Evolutionary conservation across 2,888 invertebrate genomes (phyloP).

Genomic region (Coelopa pilipes): DNA sequence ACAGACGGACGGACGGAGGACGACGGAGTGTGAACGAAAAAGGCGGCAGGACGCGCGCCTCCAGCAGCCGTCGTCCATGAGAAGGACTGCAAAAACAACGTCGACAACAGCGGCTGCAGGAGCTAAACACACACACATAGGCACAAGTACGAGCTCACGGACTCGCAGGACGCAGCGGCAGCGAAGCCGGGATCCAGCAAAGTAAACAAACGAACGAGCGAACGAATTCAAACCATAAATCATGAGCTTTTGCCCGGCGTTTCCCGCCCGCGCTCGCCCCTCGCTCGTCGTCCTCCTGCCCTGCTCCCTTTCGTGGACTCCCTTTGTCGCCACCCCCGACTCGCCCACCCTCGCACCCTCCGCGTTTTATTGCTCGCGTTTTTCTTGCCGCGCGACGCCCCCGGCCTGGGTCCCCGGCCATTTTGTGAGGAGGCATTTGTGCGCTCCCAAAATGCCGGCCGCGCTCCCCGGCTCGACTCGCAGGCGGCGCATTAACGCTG

Average conservation of each 20-base stretch:
- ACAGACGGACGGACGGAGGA: too few relatives aligned
- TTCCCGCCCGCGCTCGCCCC: conserved; percentile 49
- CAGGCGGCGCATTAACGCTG: conserved; percentile 33
- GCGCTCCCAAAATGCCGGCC: conserved; percentile 15
- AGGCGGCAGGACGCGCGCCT: too few relatives aligned
- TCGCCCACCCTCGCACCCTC: conserved; percentile 10
- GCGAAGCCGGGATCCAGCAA: conserved; percentile 49
- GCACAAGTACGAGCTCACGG: conserved; percentile 17
- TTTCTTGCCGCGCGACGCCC: conserved; percentile 48
- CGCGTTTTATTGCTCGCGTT: conserved; percentile 49
- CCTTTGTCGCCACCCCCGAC: conserved; percentile 25
- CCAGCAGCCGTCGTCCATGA: too few relatives aligned
- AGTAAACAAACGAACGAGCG: conserved; percentile 20
- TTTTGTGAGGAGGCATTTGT: conserved; percentile 9
- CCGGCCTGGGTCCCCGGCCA: not conserved
- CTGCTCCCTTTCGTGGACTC: conserved; percentile 33
- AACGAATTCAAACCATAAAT: conserved; percentile 63
- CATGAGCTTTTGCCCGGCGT: conserved; percentile 62
- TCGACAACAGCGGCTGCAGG: not conserved
- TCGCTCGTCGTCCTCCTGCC: conserved; percentile 24
- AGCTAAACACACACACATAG: conserved; percentile 34
- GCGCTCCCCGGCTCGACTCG: conserved; percentile 19
- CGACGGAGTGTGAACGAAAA: too few relatives aligned
- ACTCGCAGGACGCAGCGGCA: conserved; percentile 1
- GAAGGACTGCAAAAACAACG: too few relatives aligned